Conservation (phyloP, 2,113 vertebrate species). For the Galeopterus variegatus region DNA sequence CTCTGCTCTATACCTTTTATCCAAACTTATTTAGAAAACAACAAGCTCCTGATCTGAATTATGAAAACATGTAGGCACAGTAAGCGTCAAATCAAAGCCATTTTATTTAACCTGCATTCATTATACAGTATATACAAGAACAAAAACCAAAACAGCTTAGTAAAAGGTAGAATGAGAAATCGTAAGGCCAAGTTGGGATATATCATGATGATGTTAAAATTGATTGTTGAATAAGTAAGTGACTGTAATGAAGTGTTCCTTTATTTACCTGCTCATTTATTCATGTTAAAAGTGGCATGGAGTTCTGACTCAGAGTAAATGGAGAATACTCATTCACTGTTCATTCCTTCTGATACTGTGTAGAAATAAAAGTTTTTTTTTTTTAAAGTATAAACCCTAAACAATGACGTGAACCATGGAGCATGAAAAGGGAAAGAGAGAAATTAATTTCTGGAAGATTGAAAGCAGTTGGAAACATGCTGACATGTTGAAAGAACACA, state of each 20-base stretch:
- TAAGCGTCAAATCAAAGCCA: background rate
- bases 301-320: constrained; percentile 19
- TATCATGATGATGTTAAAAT: background rate
- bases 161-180: background rate
- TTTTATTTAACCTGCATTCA: constrained; percentile 10
- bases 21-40: constrained; percentile 72
- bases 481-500: background rate
- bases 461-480: background rate
- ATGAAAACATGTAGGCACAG: constrained; percentile 67
- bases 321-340: constrained; percentile 6
- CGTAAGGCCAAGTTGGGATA: background rate
- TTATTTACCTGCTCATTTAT: constrained; percentile 5
- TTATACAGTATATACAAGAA: background rate
- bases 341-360: background rate
- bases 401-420: background rate
- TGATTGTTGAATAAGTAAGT: background rate
- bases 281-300: background rate
- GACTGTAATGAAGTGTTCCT: background rate
- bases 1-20: constrained; percentile 76
- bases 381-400: background rate
- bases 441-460: background rate
- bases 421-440: background rate
- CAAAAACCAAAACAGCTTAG: background rate
- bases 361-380: background rate
- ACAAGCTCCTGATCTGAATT: constrained; percentile 76